Evolutionary conservation across 2,888 invertebrate genomes (phyloP), one percentile per base, ranked within the genome.

Genomic region (Pyralis farinalis): DNA sequence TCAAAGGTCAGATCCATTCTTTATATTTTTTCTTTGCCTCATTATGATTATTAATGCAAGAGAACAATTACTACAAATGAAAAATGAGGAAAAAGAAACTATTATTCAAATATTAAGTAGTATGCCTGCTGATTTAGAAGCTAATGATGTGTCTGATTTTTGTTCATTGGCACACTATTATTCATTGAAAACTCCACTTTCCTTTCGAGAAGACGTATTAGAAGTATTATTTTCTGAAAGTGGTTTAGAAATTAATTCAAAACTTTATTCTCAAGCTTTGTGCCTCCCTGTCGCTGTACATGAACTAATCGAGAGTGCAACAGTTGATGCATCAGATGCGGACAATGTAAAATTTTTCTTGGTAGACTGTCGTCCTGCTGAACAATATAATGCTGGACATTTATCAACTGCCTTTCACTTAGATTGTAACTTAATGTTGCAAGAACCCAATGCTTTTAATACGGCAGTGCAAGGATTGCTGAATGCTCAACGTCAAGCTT

Each of bases 81-180:
- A 94, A 71, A 91, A 91, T 60, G 92, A 94, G 32, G 88, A 92
- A 12, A 94, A 94, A 65, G 91, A 92, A 44, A 90, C 90, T 44
- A 93, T 96, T 41, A 87, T 95, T 40, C 90, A 93, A 58, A 91
- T 92, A 52, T 80, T 96, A 28, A 83, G 91, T 37, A 91, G 92
- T 53, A 94, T 96, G 93, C 97, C 97, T 7, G 93, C 94, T 61
- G 96, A 95, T 40, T 84, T 99, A 53, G 96, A 97, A 78, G 94
- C 95, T 0, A 97, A 97, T 66, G 99, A 99, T 88, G 96, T 99
- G 7, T 94, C 95, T 5, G 99, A 99, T 79, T 98, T 99, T 78
- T 98, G 98, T 84, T 96, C 97, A 2, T 87, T 99, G 52, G 97
- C 98, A n/a, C 96, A 97, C 75, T 98, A 98, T 83, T 98, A 99